These are phyloP conservation scores for Saccostrea glomerata DNA, from an alignment of 1,140 invertebrate species.

Conservation along the genomic window DNA sequence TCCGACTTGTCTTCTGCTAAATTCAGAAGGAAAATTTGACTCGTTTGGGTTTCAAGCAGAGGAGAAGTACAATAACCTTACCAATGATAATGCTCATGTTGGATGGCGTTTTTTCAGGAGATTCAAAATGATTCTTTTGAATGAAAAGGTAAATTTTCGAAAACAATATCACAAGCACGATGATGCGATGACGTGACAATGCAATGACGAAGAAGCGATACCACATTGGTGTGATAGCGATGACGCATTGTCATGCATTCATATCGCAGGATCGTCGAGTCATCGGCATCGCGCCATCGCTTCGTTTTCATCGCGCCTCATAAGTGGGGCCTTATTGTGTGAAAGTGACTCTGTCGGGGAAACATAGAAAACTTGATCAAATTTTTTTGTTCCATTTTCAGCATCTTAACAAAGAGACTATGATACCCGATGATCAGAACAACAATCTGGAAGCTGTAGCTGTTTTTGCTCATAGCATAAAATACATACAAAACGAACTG, in stretches of 20 bases:
- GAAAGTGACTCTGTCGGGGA: no score
- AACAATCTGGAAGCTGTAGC: constrained; percentile 68
- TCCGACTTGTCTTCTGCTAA: constrained; percentile 81
- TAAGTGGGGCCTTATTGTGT: no score
- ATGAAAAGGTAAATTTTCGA: constrained; percentile 77
- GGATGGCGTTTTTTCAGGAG: constrained; percentile 83
- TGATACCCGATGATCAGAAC: constrained; percentile 68
- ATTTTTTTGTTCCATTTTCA: constrained; percentile 36
- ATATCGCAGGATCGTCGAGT: no score
- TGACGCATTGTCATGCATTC: no score
- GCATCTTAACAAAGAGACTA: constrained; percentile 70
- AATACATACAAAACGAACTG: constrained; percentile 70
- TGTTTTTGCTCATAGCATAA: constrained; percentile 72
- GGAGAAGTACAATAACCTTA: constrained; percentile 82
- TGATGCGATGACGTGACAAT: no score
- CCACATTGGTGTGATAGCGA: no score
- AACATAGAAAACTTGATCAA: no score
- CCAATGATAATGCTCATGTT: constrained; percentile 79
- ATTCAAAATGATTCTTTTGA: constrained; percentile 83
- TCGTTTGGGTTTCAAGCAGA: constrained; percentile 82
- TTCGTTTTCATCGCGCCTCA: no score
- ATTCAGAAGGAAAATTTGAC: constrained; percentile 81
- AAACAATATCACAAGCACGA: no score
- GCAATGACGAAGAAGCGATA: no score
- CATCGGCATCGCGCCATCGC: no score